Conservation (phyloP, 2,113 vertebrate genomes). For the Gallinago paraguaiae region DNA sequence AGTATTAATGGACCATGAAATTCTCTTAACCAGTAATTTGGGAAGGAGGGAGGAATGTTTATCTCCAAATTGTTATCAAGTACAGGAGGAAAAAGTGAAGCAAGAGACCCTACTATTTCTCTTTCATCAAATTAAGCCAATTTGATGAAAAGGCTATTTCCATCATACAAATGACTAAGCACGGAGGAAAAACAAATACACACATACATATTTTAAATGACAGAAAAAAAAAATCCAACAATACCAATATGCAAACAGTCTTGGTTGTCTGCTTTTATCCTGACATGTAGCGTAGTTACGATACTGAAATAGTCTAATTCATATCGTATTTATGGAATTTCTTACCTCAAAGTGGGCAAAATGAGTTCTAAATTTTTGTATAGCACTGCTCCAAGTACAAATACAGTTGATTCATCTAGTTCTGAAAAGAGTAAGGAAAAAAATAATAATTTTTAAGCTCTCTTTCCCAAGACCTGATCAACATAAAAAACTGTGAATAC, state of each 20-base stretch:
- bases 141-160: background rate
- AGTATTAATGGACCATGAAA: background rate
- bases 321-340: background rate
- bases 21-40: background rate
- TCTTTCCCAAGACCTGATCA: background rate
- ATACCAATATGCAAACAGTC: background rate
- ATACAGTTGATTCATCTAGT: constrained; percentile 93
- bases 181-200: background rate
- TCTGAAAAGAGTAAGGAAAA: constrained; percentile 74
- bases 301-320: background rate
- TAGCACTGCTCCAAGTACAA: constrained; percentile 96
- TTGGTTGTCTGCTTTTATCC: background rate
- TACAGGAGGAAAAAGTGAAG: background rate
- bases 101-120: background rate
- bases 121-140: background rate
- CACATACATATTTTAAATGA: background rate
- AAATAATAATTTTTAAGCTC: background rate
- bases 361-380: constrained; percentile 98
- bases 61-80: background rate
- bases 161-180: background rate
- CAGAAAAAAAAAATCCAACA: background rate
- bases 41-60: background rate
- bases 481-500: background rate
- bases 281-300: background rate
- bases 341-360: constrained; percentile 97